Evolutionary conservation across 1,140 invertebrate genomes (phyloP), one percentile per base, ranked within the genome.

Genomic region (Diabrotica undecimpunctata): DNA sequence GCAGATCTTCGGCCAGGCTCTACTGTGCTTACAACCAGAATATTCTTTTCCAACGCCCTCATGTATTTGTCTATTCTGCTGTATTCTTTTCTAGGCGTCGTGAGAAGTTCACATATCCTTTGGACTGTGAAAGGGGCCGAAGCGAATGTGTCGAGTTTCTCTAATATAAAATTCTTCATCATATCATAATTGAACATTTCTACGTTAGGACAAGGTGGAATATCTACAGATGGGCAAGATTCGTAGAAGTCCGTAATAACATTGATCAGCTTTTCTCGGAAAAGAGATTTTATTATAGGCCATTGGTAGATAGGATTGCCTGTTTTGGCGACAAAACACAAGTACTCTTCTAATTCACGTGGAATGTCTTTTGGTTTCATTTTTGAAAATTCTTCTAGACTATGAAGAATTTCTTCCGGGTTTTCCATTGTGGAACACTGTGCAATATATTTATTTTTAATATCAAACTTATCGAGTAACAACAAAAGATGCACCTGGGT

Each of bases 111-210:
- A 80, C 95, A 97, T 53, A 99, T 87, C 65, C 96, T 85, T 79
- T 98, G 96, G 58, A 98, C 90, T 9, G 97, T 98, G 74, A 99
- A 99, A 0, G 96, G 97, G 3, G 95, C 94, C 61, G 94, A 93
- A 39, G 85, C 86, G 79, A 91, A 92, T 2, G 86, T 87, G 70
- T 97, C 94, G 0, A 97, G 78, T 37, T 90, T 85, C 73, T 95
- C 90, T 35, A 97, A 79, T 12, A 97, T 84, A 72, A 88, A 89
- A 57, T 87, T 88, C 75, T 93, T 94, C 88, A 96, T 92, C 5
- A 86, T 88, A 72, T 95, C 93, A 79, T 92, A 96, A 75, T 94
- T 93, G 69, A 96, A 96, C 10, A 90, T 85, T 73, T 96, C 93
- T 35, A 96, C 92, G 78, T 97, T 97, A 0, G 93, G 93, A 73